phyloP scores from a whole-genome alignment of 1,140 invertebrate species.

The Lordiphosa stackelbergi region DNA sequence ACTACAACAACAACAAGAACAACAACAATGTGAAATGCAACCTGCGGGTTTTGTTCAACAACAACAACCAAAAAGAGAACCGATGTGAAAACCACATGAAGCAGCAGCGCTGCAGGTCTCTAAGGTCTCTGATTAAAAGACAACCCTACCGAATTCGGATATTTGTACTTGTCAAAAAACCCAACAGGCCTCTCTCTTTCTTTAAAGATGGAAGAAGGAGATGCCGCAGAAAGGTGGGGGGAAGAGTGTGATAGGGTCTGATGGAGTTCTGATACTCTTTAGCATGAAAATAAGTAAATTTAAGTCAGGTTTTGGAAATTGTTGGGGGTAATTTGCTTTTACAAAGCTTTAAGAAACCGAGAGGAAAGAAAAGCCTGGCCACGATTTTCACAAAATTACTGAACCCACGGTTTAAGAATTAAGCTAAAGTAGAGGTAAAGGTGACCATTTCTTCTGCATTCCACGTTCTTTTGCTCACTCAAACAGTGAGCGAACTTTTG shows the following conservation, averaged over 20 bases:
- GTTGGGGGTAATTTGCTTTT: too few species aligned
- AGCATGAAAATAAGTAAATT: too few species aligned
- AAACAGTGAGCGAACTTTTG: too few species aligned
- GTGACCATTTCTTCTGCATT: too few species aligned
- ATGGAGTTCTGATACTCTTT: background rate
- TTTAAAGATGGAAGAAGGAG: constrained; percentile 12
- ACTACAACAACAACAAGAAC: constrained; percentile 12
- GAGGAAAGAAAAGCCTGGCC: too few species aligned
- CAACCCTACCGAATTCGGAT: constrained; percentile 75
- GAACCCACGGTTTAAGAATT: too few species aligned
- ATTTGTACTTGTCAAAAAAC: constrained; percentile 75
- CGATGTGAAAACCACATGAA: constrained; percentile 60
- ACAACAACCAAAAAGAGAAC: background rate
- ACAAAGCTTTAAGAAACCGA: too few species aligned
- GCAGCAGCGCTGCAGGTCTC: constrained; percentile 46
- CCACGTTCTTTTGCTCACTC: too few species aligned
- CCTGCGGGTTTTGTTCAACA: constrained; percentile 38
- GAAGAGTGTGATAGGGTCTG: constrained; percentile 11
- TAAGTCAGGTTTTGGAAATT: too few species aligned
- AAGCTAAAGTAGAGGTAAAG: too few species aligned
- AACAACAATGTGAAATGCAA: constrained; percentile 24
- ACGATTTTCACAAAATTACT: too few species aligned
- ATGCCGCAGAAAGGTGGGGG: constrained; percentile 22
- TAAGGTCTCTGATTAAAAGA: constrained; percentile 68
- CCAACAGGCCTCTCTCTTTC: constrained; percentile 26